Base-by-base conservation (phyloP, 2,113 vertebrate genomes). In the Pangasianodon hypophthalmus region DNA sequence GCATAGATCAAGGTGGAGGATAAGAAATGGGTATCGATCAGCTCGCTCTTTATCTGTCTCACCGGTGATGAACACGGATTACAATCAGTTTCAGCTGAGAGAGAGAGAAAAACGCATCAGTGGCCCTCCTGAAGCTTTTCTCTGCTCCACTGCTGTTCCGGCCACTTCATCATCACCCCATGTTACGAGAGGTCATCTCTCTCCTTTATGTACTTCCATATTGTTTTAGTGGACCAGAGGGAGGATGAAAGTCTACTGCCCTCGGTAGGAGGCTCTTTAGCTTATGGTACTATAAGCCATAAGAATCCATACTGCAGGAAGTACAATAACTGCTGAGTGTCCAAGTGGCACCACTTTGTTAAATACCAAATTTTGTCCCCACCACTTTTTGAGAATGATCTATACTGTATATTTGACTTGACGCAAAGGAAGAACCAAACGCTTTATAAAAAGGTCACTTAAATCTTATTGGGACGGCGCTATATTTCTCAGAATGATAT, bases 11-110 rank as follows among this genome's bases (percentile, higher is more conserved):
- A 94, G 94, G 93, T 84, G 92, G 90, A 90, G 92, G 96, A 96
- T 96, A 95, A 95, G 95, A 96, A 95, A 95, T 95, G 91, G 94
- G 92, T 96, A 96, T 96, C 95, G 96, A 96, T 96, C 91, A 93
- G 92, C 62, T 90, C 89, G 67, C 73, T 52, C 93, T 95, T 96
- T 96, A 96, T 96, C 96, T 91, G 93, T 87, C 80, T 88, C 92
- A 62, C 90, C 88, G 90, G 91, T 92, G 94, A 95, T 93, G 93
- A 95, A 93, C 93, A 93, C 82, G 93, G 92, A 94, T 94, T 93
- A 93, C 95, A 94, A 95, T 96, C 93, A 93, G 90, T 93, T 85
- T 84, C 75, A 54, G 91, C 32, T 69, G 69, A 73, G 69, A 73
- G 69, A 46, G 79, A 88, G 89, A 64, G 87, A 91, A 91, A 88